Conservation (phyloP, 1,140 invertebrate species). For the Lordiphosa collinella region DNA sequence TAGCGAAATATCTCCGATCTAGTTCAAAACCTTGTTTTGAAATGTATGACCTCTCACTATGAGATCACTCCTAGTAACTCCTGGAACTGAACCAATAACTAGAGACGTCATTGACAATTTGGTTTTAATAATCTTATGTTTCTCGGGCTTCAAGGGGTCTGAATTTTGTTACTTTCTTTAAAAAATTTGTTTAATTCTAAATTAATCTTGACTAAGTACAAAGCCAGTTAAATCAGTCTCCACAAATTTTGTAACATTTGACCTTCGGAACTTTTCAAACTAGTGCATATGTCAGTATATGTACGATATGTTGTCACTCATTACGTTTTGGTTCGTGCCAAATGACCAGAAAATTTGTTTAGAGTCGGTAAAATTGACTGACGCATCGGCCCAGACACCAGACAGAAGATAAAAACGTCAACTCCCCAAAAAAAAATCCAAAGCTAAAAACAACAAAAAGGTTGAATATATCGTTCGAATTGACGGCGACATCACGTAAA, state of each 20-base stretch:
- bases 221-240: constrained; percentile 4
- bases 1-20: no score
- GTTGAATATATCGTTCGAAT: constrained; percentile 12
- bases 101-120: no score
- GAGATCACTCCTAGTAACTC: no score
- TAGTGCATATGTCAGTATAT: constrained; percentile 20
- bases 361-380: constrained; percentile 30
- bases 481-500: constrained; percentile 59
- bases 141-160: no score
- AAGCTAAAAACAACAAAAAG: constrained; percentile 12
- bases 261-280: constrained; percentile 19
- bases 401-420: constrained; percentile 24
- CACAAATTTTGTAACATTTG: constrained; percentile 8
- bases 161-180: no score
- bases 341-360: constrained; percentile 35
- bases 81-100: no score
- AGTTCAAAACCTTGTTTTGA: no score
- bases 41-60: no score
- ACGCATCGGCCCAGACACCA: constrained; percentile 49
- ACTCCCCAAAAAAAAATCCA: constrained; percentile 14
- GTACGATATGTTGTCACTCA: constrained; percentile 11
- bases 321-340: constrained; percentile 43
- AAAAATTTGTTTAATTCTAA: no score
- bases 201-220: no score
- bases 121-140: no score